phyloP scores from a whole-genome alignment of 1,140 invertebrate species.

The Zaprionus vittiger region DNA sequence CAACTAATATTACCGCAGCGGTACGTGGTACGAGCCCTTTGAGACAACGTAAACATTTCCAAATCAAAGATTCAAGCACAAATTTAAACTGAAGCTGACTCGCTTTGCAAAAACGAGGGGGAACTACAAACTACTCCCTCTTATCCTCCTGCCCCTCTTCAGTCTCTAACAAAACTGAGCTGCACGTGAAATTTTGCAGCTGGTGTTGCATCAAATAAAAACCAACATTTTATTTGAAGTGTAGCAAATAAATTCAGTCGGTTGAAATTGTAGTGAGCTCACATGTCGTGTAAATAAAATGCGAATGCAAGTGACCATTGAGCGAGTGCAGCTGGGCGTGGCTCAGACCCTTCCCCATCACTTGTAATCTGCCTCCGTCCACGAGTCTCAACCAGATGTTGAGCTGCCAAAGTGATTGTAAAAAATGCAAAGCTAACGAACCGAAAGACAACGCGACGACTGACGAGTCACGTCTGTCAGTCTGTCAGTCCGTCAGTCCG shows the following conservation, averaged over 20 bases:
- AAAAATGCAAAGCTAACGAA: slow-evolving; percentile 82
- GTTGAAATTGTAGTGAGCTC: slow-evolving; percentile 67
- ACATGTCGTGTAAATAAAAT: slow-evolving; percentile 78
- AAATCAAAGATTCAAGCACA: slow-evolving; percentile 55
- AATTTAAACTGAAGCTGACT: slow-evolving; percentile 9
- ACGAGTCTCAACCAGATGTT: slow-evolving; percentile 13
- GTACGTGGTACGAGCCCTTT: background rate
- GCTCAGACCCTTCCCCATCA: background rate
- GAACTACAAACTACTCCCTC: slow-evolving; percentile 5
- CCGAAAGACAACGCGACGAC: slow-evolving; percentile 77
- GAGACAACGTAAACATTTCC: slow-evolving; percentile 44
- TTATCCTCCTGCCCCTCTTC: background rate
- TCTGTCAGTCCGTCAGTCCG: slow-evolving; percentile 32
- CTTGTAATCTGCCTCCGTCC: no score
- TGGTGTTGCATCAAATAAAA: slow-evolving; percentile 74
- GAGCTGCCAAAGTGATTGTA: slow-evolving; percentile 75
- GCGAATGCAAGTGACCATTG: slow-evolving; percentile 78
- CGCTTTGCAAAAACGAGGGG: background rate
- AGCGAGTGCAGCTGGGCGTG: slow-evolving; percentile 60
- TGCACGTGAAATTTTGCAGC: slow-evolving; percentile 48
- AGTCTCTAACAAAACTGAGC: background rate
- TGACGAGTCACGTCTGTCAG: slow-evolving; percentile 60
- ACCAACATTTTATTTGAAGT: slow-evolving; percentile 77
- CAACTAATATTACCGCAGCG: background rate
- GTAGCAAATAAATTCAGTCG: slow-evolving; percentile 72